Evolutionary conservation across 1,140 invertebrate species (phyloP).

Genomic region (Ceratosolen solmsi): DNA sequence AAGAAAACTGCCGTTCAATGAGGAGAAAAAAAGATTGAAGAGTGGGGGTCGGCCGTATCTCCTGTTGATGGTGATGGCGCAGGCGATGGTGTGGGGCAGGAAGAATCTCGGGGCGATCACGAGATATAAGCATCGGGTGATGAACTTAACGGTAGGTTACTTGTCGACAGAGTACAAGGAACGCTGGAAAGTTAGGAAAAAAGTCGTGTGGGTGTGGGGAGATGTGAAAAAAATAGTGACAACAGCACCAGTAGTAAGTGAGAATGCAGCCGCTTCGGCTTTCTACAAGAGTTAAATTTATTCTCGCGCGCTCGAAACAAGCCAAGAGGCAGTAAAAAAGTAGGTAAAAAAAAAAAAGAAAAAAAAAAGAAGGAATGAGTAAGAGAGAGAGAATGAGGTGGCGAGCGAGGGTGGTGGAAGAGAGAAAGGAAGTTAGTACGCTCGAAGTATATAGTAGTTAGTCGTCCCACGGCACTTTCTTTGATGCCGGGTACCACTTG

Average conservation of each 20-base stretch:
- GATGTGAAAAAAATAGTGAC: neutral
- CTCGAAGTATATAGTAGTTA: constrained; percentile 61
- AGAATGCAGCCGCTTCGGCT: neutral
- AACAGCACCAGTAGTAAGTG: constrained; percentile 2
- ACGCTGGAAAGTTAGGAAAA: neutral
- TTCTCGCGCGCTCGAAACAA: constrained; percentile 36
- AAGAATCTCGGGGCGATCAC: neutral
- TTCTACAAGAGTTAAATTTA: constrained; percentile 41
- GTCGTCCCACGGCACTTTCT: constrained; percentile 69
- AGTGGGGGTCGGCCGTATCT: too few species aligned
- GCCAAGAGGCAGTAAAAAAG: constrained; percentile 17
- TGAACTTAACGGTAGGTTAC: neutral
- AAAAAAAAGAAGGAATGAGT: constrained; percentile 18
- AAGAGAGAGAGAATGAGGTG: constrained; percentile 28
- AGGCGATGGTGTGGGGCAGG: neutral
- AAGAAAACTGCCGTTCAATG: neutral
- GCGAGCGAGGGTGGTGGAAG: constrained; percentile 7
- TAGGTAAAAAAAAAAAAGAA: neutral
- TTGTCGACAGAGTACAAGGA: neutral
- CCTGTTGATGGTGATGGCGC: neutral
- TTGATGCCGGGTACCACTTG: constrained; percentile 69
- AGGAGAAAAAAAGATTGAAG: neutral
- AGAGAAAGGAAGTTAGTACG: constrained; percentile 59
- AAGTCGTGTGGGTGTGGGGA: too few species aligned
- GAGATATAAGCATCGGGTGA: neutral